Conservation (phyloP, 2,797 vertebrate species). For the Rhinogobio ventralis region DNA sequence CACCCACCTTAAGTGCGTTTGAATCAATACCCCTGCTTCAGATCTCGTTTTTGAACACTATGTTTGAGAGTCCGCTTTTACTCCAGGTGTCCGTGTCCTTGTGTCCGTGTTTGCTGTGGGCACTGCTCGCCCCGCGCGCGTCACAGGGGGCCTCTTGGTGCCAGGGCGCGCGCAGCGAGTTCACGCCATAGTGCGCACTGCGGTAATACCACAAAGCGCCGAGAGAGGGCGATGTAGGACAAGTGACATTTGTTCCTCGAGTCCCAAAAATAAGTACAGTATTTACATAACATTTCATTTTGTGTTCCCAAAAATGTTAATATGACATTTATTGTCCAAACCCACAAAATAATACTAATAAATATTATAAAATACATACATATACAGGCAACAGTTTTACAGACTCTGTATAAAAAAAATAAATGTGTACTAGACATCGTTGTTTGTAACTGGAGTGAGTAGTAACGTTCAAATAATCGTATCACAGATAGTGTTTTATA, state of each 20-base stretch:
- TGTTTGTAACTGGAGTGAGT: background rate
- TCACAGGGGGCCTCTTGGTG: background rate
- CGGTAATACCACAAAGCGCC: background rate
- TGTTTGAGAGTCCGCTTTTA: background rate
- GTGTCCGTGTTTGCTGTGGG: background rate
- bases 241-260: background rate
- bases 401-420: background rate
- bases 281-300: background rate
- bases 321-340: too few relatives aligned
- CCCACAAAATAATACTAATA: background rate
- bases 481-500: background rate
- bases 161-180: background rate
- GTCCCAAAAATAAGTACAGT: background rate
- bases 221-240: background rate
- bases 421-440: too few relatives aligned
- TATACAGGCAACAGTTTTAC: background rate
- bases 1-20: constrained; percentile 10
- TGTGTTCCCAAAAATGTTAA: background rate
- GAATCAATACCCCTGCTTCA: background rate
- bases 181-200: background rate
- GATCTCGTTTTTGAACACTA: background rate
- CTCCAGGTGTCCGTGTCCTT: background rate
- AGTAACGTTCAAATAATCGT: background rate
- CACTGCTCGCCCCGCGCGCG: constrained; percentile 6
- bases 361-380: background rate